Evolutionary conservation across 2,888 invertebrate genomes (phyloP), one percentile per base, ranked within the genome.

Genomic region (Ommatoiulus sabulosus): DNA sequence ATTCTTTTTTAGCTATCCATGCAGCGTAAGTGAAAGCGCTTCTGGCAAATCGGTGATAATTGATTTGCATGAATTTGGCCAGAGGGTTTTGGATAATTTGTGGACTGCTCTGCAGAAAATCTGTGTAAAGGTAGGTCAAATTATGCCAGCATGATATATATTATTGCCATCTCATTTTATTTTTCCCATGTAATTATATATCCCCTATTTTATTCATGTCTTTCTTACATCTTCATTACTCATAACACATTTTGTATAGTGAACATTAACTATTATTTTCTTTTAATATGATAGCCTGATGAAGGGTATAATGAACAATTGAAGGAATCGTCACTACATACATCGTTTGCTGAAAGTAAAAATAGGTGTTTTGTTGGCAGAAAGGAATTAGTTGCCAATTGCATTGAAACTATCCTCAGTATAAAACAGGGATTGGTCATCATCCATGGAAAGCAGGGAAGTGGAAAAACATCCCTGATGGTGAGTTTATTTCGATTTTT

Each of bases 391-490:
- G 57, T 87, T 63, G 15, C 43, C 10, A 63, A 8, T 44, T 43
- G 44, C 24, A 2, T 87, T 35, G 87, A 89, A 72, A 44, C 48
- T 12, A 89, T 87, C 89, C 91, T 17, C 90, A 90, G 87, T 20
- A 84, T 24, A 12, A 88, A 89, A 8, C 88, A 90, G 8, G 92
- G 92, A 12, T 90, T 92, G 15, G 89, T 92, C 17, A 89, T 91
- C 20, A 89, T 93, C 44, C 90, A 90, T 85, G 93, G 93, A 52
- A 92, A 92, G 90, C 90, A 92, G 17, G 93, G 93, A 7, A 90
- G 91, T 88, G 93, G 93, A 63, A 93, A 93, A 90, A 91, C 93
- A 10, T 90, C 93, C 57, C 89, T 93, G 24, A 89, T 92, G 91
- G 93, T 84, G 72, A 72, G 8, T 72, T 10, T 72, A n/a, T 63